Evolutionary conservation across 1,140 invertebrate species (phyloP).

Genomic region (Pomacea maculata): DNA sequence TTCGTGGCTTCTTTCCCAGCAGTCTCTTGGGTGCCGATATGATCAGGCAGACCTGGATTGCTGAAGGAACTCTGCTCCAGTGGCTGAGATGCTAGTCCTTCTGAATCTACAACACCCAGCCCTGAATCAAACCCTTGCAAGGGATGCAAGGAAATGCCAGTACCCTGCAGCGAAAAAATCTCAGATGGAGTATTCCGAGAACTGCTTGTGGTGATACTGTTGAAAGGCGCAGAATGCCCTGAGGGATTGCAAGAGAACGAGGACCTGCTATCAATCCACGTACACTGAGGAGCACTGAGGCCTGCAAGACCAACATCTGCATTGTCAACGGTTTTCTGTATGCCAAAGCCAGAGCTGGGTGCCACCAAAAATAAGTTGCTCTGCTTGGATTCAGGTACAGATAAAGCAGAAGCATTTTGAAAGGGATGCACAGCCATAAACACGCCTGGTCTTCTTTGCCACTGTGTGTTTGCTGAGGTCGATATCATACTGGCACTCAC

Average conservation of each 20-base stretch:
- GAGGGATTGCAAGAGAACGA: not conserved
- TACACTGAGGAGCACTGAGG: not conserved
- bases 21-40: not conserved
- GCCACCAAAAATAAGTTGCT: constrained; percentile 34
- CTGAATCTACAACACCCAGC: not conserved
- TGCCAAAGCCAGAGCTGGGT: not conserved
- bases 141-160: not conserved
- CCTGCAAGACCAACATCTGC: not conserved
- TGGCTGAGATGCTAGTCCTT: not conserved
- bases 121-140: constrained; percentile 7
- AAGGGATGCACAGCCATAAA: constrained; percentile 37
- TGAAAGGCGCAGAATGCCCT: too few species aligned
- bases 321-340: not conserved
- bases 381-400: constrained; percentile 57
- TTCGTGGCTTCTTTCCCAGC: not conserved
- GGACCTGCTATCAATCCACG: not conserved
- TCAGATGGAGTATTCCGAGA: not conserved
- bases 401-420: constrained; percentile 23
- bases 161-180: not conserved
- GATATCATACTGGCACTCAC: not conserved
- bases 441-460: constrained; percentile 24
- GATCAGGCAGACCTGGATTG: not conserved
- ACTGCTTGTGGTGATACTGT: not conserved
- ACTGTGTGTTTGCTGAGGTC: constrained; percentile 5
- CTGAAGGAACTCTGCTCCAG: not conserved